Percentiles rank a stretch among this genome's conserved stretches.
Conservation (phyloP, 1,140 invertebrate species). For the Meloidogyne exigua region DNA sequence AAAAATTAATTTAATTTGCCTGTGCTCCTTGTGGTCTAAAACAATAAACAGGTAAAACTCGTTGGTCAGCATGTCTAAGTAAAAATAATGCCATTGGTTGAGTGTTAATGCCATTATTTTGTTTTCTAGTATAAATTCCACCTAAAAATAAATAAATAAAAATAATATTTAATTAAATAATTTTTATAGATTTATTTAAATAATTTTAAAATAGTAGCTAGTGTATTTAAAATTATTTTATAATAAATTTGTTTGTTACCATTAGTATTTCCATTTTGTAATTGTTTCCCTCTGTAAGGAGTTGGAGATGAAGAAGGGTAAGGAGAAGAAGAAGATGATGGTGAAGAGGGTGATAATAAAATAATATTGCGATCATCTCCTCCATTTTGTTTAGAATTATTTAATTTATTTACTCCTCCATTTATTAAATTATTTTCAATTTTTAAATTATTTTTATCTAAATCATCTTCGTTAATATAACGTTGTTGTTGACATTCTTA, state of each 20-base stretch:
- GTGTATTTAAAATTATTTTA: too few relatives aligned
- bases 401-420: too few relatives aligned
- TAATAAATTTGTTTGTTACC: neutral
- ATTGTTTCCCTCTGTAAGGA: slow-evolving; percentile 1
- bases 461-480: neutral
- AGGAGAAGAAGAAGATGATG: neutral
- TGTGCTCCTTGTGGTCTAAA: slow-evolving; percentile 12
- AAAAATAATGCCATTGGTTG: slow-evolving; percentile 15
- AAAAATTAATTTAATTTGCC: neutral
- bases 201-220: too few relatives aligned
- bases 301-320: slow-evolving; percentile 4
- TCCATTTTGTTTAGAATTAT: neutral
- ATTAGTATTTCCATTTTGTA: neutral
- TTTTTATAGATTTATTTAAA: too few relatives aligned
- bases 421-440: too few relatives aligned
- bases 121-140: neutral
- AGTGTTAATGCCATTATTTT: neutral
- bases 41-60: slow-evolving; percentile 19
- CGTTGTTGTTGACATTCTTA: neutral
- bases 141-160: neutral
- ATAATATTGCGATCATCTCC: neutral
- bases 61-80: neutral
- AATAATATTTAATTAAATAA: too few relatives aligned
- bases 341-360: neutral
- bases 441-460: neutral